Evolutionary conservation across 2,888 invertebrate species (phyloP).

Genomic region (Agonopterix alstromeriana): DNA sequence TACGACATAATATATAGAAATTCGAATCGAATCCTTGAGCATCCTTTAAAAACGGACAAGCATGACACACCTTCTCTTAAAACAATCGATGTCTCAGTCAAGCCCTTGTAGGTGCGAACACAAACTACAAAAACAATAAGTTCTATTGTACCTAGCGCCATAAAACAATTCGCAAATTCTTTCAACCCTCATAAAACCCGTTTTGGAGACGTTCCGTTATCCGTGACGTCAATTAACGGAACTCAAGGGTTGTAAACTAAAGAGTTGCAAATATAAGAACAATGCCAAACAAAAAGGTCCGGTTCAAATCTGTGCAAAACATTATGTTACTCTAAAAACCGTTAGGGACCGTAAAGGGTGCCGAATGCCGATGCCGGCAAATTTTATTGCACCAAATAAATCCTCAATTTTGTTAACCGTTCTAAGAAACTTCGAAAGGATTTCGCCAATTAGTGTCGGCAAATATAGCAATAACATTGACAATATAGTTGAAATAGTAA

Average conservation of each 20-base stretch:
- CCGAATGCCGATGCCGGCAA: conserved; percentile 10
- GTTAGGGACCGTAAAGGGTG: conserved; percentile 38
- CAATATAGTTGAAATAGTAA: neutral
- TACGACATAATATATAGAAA: too few relatives aligned
- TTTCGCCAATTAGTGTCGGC: conserved; percentile 17
- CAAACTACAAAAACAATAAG: too few relatives aligned
- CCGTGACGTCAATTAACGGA: conserved; percentile 27
- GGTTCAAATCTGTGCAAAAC: conserved; percentile 30
- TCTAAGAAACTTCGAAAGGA: conserved; percentile 12
- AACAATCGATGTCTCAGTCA: neutral
- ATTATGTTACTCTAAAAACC: conserved; percentile 31
- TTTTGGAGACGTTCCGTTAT: conserved; percentile 40
- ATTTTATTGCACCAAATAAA: conserved; percentile 52
- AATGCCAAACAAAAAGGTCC: conserved; percentile 29
- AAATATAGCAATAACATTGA: conserved; percentile 18
- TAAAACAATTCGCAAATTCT: conserved; percentile 19
- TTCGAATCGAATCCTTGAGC: too few relatives aligned
- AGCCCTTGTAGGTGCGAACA: neutral
- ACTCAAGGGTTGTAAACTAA: conserved; percentile 38
- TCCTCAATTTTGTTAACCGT: conserved; percentile 15
- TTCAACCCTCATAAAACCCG: conserved; percentile 26
- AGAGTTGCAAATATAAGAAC: conserved; percentile 52
- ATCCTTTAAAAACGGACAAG: neutral
- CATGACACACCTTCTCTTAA: neutral
- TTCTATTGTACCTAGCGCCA: too few relatives aligned